Conservation (phyloP, 1,140 invertebrate species). For the Phocides pigmalion region DNA sequence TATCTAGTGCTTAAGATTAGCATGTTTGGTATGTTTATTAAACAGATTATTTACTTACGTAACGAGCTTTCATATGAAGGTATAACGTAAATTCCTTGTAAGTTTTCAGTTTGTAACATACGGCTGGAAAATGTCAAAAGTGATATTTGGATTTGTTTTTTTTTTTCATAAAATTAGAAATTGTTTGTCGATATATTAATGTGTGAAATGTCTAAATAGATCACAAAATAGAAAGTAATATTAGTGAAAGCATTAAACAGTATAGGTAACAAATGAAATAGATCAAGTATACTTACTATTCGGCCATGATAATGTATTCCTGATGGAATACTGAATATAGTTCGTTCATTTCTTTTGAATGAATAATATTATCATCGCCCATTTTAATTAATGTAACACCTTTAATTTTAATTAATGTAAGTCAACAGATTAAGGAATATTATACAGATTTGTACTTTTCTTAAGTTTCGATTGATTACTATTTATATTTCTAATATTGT, state of each 20-base stretch:
- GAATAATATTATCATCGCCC: slow-evolving; percentile 55
- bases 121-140: slow-evolving; percentile 86
- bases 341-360: slow-evolving; percentile 66
- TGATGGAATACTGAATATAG: slow-evolving; percentile 71
- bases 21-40: neutral
- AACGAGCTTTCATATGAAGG: slow-evolving; percentile 93
- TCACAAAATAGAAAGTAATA: too few species aligned
- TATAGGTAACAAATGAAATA: neutral
- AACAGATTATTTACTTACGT: slow-evolving; percentile 83
- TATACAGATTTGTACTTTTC: too few species aligned
- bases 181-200: too few species aligned
- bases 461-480: too few species aligned
- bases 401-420: too few species aligned
- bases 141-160: neutral
- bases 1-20: too few species aligned
- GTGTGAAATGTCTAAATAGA: too few species aligned
- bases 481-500: too few species aligned
- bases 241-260: too few species aligned
- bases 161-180: too few species aligned
- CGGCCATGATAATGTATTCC: slow-evolving; percentile 77
- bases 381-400: slow-evolving; percentile 40
- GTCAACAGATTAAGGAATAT: too few species aligned
- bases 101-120: slow-evolving; percentile 92
- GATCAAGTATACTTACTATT: slow-evolving; percentile 63
- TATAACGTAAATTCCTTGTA: slow-evolving; percentile 95